Conservation (phyloP, 2,113 vertebrate genomes). For the Elephas maximus region DNA sequence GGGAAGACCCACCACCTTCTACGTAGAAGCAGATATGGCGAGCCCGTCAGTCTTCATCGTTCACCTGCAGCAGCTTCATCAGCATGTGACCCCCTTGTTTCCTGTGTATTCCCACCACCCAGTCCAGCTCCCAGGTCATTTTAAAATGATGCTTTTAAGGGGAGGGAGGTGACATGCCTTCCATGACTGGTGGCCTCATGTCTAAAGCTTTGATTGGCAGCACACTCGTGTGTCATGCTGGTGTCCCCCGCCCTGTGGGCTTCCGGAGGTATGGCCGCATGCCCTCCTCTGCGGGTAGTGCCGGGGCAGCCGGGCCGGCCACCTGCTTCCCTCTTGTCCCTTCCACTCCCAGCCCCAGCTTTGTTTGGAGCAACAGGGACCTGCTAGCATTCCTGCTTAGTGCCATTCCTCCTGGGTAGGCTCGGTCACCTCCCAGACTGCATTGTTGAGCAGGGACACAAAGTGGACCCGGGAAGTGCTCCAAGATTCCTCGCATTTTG, state of each 20-base stretch:
- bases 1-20: background rate
- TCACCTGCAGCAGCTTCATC: background rate
- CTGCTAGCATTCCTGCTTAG: background rate
- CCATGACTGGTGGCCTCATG: background rate
- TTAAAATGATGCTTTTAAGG: background rate
- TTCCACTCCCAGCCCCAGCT: background rate
- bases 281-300: rapidly evolving
- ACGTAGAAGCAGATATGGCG: background rate
- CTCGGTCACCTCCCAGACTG: too few species aligned
- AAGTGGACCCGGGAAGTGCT: background rate
- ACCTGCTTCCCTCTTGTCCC: background rate
- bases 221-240: background rate
- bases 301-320: background rate
- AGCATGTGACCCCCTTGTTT: background rate
- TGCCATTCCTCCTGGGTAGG: background rate
- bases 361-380: background rate
- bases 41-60: background rate
- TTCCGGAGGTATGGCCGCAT: background rate
- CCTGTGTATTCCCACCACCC: background rate
- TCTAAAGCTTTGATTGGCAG: background rate
- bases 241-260: background rate
- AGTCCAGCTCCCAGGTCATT: rapidly evolving
- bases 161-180: background rate
- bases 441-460: background rate
- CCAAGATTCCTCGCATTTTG: background rate